These are phyloP conservation scores for Melipona bicolor DNA, from an alignment of 2,888 invertebrate genomes.

Conservation along the genomic window DNA sequence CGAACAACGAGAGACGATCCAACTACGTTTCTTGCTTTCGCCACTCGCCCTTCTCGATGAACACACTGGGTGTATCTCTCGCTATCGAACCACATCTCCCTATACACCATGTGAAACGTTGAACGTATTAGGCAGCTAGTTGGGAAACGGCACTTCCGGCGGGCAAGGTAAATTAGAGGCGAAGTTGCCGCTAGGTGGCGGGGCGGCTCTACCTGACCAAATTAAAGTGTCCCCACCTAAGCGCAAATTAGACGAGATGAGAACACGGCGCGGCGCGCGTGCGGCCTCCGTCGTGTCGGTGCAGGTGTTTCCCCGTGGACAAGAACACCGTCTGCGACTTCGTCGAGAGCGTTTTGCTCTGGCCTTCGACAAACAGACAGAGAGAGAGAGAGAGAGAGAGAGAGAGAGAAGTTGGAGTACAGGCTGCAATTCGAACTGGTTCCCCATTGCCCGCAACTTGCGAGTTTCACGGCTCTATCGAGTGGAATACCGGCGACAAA, in stretches of 20 bases:
- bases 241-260: slow-evolving; percentile 71
- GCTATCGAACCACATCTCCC: slow-evolving; percentile 20
- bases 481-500: slow-evolving; percentile 1
- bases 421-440: slow-evolving; percentile 25
- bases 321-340: slow-evolving; percentile 46
- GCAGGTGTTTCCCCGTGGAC: slow-evolving; percentile 51
- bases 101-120: not conserved
- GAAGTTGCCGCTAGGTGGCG: slow-evolving; percentile 59
- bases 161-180: slow-evolving; percentile 68
- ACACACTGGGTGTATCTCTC: not conserved
- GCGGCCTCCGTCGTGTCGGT: slow-evolving; percentile 24
- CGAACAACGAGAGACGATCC: not conserved
- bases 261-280: slow-evolving; percentile 30
- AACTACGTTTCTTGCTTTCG: slow-evolving; percentile 17
- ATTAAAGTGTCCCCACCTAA: slow-evolving; percentile 67
- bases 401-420: not conserved
- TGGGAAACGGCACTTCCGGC: slow-evolving; percentile 59
- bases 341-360: slow-evolving; percentile 27
- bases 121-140: slow-evolving; percentile 62
- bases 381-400: not conserved
- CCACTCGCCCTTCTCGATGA: not conserved
- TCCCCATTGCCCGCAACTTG: slow-evolving; percentile 9
- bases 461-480: slow-evolving; percentile 19
- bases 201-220: slow-evolving; percentile 64
- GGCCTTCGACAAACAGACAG: not conserved